Conservation (phyloP, 2,797 vertebrate species). For the Aselliscus stoliczkanus region DNA sequence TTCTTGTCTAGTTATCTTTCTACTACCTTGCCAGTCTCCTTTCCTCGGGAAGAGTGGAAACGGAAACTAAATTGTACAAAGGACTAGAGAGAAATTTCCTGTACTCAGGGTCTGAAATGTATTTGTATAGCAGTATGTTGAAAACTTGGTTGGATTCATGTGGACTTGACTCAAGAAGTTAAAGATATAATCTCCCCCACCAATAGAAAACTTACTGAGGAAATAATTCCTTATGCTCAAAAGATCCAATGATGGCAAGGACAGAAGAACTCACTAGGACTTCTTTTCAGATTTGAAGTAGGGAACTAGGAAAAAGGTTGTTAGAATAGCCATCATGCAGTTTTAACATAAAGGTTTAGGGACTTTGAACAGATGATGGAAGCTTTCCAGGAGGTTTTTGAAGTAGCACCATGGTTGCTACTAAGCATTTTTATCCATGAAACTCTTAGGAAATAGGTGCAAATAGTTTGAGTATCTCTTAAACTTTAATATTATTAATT, state of each 20-base stretch:
- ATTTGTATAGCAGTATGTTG: not conserved
- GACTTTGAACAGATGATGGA: not conserved
- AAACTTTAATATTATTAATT: not conserved
- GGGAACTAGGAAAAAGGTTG: not conserved
- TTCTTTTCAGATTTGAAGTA: not conserved
- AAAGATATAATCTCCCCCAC: not conserved
- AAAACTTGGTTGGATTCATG: not conserved
- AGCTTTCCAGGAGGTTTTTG: not conserved
- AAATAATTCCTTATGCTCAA: not conserved
- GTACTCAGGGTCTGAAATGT: not conserved
- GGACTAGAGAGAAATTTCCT: not conserved
- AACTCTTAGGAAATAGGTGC: not conserved
- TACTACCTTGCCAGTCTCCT: not conserved
- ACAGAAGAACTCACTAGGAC: not conserved
- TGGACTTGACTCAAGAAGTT: not conserved
- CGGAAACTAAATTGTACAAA: not conserved
- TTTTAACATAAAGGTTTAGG: not conserved
- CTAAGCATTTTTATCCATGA: not conserved
- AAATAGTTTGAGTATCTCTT: not conserved
- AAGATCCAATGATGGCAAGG: not conserved
- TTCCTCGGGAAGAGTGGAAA: not conserved
- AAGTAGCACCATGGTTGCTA: not conserved
- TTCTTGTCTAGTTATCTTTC: not conserved
- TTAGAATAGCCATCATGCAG: not conserved
- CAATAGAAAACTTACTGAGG: not conserved